These are phyloP conservation scores for Ethmia dodecea DNA, from an alignment of 2,888 invertebrate species.

Conservation along the genomic window DNA sequence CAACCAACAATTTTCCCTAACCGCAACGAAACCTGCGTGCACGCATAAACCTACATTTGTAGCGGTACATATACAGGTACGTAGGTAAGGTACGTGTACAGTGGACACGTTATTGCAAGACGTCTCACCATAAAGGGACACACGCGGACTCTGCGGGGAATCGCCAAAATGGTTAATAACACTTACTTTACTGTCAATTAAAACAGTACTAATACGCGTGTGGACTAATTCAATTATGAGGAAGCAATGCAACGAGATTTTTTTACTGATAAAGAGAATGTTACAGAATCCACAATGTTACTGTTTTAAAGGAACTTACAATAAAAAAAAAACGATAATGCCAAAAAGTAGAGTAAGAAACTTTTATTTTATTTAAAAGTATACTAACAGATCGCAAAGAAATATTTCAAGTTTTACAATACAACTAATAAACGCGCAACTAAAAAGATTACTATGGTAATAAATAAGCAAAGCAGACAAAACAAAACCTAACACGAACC, in stretches of 20 bases:
- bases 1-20: conserved; percentile 18
- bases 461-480: conserved; percentile 7
- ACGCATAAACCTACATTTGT: conserved; percentile 36
- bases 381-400: no score
- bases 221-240: conserved; percentile 5
- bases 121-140: conserved; percentile 26
- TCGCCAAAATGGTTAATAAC: conserved; percentile 21
- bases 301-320: no score
- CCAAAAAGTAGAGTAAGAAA: no score
- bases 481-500: conserved; percentile 5
- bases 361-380: no score
- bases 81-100: no score
- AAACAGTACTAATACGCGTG: background rate
- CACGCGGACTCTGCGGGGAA: conserved; percentile 20
- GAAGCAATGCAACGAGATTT: conserved; percentile 2
- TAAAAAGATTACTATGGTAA: conserved; percentile 3
- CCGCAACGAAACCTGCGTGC: conserved; percentile 22
- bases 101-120: conserved; percentile 18
- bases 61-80: no score
- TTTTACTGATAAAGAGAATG: conserved; percentile 7
- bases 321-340: no score
- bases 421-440: no score
- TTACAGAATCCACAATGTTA: no score
- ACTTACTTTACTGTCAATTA: background rate
- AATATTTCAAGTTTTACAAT: no score